Base-by-base conservation (phyloP, 1,140 invertebrate genomes). In the Leptinotarsa texana region DNA sequence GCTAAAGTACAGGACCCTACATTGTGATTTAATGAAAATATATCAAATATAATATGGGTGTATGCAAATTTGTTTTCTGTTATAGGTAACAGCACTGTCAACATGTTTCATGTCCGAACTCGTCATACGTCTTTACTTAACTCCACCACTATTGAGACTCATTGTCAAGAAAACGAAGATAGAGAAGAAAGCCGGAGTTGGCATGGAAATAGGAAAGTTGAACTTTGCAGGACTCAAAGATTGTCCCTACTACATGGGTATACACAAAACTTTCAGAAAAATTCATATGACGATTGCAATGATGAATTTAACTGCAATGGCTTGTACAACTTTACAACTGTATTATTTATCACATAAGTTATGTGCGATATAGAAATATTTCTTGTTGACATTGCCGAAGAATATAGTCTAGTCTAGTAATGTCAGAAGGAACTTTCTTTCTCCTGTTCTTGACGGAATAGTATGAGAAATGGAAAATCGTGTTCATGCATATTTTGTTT, bases 241-340 rank as follows among this genome's bases (percentile, higher is more conserved):
- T 76, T 94, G 92, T 81, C 91, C 92, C 0, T 89, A 91, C 76
- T 94, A 94, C 83, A 84, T 92, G 73, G 88, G 89, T 74, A 87
- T 93, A 5, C 88, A 93, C 79, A 87, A 87, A 63, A 86, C 88
- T 5, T 95, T 95, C 84, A 88, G 93, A 22, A 87, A 87, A 4
- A 86, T 90, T 24, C 93, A 95, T 82, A 89, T 91, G 49, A 86
- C 84, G 48, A 91, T 93, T 73, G 92, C 93, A 3, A 89, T 93
- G 77, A 92, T 91, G 18, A 94, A 93, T 80, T 89, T 95, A 80
- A 83, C 91, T 11, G 88, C 91, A 0, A 90, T 95, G 84, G 89
- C 87, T 4, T 94, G 92, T 80, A 93, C 91, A 13, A 88, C 89
- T 21, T 84, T 92, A 68, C 92, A 93, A 81, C 84, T 93, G 48